Percentiles rank a stretch among this genome's conserved stretches.
These are phyloP conservation scores for Motacilla tschutschensis DNA, from an alignment of 2,113 vertebrate species.

Conservation along the genomic window DNA sequence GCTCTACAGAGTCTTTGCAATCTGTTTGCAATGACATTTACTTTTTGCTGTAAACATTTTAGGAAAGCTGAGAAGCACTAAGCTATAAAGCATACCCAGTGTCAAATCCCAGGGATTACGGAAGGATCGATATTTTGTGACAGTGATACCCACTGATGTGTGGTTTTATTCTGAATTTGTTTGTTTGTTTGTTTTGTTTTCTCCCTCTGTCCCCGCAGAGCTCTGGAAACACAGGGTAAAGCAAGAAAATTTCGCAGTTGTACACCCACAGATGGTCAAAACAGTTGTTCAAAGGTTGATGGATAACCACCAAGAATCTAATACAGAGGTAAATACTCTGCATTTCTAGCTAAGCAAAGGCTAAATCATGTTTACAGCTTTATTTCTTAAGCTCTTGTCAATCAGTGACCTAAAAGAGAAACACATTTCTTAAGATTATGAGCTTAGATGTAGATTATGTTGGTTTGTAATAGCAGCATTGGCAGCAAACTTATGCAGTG, in stretches of 20 bases:
- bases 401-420: conserved; percentile 15
- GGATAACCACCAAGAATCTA: conserved; percentile 63
- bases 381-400: conserved; percentile 18
- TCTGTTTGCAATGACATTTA: conserved; percentile 13
- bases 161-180: not conserved
- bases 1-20: not conserved
- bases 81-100: not conserved
- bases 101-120: conserved; percentile 12
- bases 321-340: conserved; percentile 60
- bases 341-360: not conserved
- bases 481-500: not conserved
- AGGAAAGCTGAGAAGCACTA: not conserved
- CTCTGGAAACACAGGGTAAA: conserved; percentile 74
- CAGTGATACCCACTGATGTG: not conserved
- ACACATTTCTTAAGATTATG: not conserved
- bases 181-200: not conserved
- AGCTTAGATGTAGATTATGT: not conserved
- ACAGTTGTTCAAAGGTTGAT: conserved; percentile 74
- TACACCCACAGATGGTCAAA: conserved; percentile 70
- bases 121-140: not conserved
- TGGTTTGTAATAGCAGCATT: not conserved
- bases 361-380: conserved; percentile 10
- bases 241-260: conserved; percentile 69
- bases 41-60: conserved; percentile 23
- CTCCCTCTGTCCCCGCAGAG: conserved; percentile 33